Percentiles rank a stretch among this genome's conserved stretches.
Conservation (phyloP, 2,113 vertebrate species). For the Eleginops maclovinus region DNA sequence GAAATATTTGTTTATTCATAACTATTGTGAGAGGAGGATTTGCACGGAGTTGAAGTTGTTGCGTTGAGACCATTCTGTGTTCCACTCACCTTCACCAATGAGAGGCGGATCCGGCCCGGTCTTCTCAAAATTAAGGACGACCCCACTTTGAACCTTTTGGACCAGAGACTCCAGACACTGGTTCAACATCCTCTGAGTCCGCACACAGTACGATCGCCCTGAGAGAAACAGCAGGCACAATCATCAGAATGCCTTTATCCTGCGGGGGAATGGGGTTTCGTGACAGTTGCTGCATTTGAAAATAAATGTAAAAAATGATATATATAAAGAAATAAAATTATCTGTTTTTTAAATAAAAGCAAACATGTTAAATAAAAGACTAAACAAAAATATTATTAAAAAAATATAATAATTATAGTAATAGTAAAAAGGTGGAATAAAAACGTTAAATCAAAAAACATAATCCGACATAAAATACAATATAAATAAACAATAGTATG, state of each 20-base stretch:
- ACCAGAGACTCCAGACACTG: conserved; percentile 98
- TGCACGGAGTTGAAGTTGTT: not conserved
- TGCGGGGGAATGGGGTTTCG: no score
- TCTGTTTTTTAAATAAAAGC: no score
- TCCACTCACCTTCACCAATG: conserved; percentile 72
- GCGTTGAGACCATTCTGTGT: not conserved
- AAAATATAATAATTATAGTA: no score
- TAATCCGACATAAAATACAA: no score
- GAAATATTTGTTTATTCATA: not conserved
- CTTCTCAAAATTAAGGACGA: conserved; percentile 98
- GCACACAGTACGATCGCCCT: conserved; percentile 96
- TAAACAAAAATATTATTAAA: no score
- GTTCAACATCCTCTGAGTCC: conserved; percentile 96
- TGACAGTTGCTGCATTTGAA: no score
- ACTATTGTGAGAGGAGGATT: not conserved
- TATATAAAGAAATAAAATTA: no score
- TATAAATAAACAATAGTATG: no score
- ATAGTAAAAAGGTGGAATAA: no score
- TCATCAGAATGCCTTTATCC: not conserved
- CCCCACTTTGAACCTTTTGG: conserved; percentile 97
- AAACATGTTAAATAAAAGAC: no score
- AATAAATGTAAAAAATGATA: no score
- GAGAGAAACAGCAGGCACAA: not conserved
- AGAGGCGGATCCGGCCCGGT: conserved; percentile 92
- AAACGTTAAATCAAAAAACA: no score